Base-by-base conservation (phyloP, 53 echinoderm and acorn worm species). In the Actinopyga echinites region DNA sequence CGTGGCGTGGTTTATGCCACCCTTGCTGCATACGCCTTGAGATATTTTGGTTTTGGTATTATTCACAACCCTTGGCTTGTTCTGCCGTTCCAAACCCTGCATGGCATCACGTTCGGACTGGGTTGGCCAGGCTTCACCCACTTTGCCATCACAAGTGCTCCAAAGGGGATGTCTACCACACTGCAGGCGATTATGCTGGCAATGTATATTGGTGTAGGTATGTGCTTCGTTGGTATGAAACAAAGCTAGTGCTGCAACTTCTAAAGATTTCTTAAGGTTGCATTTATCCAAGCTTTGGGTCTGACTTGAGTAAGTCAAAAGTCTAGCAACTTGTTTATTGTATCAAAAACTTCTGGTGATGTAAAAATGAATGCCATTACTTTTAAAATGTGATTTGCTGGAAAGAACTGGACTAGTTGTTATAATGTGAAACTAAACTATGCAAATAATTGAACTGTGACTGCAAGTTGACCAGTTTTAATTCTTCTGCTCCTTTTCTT, bases 71-170 rank as follows among this genome's bases (percentile, higher is more conserved):
- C 96, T 2, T 96, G 91, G 93, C 12, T 87, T 20, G 88, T 96
- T 1, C 83, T 96, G 8, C 93, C 93, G 4, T 61, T 96, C 56
- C 93, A 96, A 58, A 83, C 85, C 1, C 86, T 96, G 3, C 96
- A 96, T 89, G 96, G 96, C 4, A 84, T 93, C 65, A 96, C 96
- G 1, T 96, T 85, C 56, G 96, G 96, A 0, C 89, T 91, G 6
- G 85, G 89, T 31, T 96, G 93, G 93, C 91, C 96, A 29, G 91
- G 92, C 35, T 88, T 90, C 49, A 96, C 90, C 37, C 68, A 86
- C 31, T 96, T 89, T 86, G 93, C 93, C 12, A 88, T 83, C 62
- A 86, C 87, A 17, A 84, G 65, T 56, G 93, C 96, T 15, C 96
- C 96, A 6, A 79, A 91, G 28, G 96, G 96, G 40, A 96, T 96